Evolutionary conservation across 2,888 invertebrate species (phyloP), one percentile per base, ranked within the genome.

Genomic region (Tyria jacobaeae): DNA sequence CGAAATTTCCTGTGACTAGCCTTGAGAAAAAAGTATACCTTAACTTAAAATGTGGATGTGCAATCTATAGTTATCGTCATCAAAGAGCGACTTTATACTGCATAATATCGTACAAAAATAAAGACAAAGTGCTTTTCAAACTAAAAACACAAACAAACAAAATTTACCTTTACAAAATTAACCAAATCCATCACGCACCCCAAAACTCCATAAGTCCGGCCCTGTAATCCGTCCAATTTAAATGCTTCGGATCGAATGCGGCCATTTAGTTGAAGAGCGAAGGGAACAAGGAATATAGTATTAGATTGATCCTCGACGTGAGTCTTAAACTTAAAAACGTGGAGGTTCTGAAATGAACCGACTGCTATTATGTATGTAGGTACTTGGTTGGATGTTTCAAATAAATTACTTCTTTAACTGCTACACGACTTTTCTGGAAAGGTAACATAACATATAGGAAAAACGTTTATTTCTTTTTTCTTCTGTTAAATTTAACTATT

Each of bases 171-270:
- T 21, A 41, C 41, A 51, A 57, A 51, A 31, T 50, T 39, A 50
- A 57, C 39, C 49, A 41, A 50, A 24, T 57, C 27, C 39, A 50
- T 50, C 50, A 49, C n/a, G 44, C 58, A 51, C 44, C 51, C 44
- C 15, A 24, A n/a, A 54, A 27, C 39, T 27, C 39, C n/a, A 25
- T 21, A 50, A 61, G 56, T 61, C 35, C 68, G 39, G 0, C 57
- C 47, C 77, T 68, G 75, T 48, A 27, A 48, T 24, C 56, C 64
- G 64, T 71, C 71, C 81, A 79, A 80, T 80, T 80, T 80, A 78
- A 80, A 80, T 77, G 79, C 77, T 79, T 71, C 74, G 57, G 66
- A 78, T 75, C 71, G 73, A 77, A 57, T 57, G 69, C 58, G 55
- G 52, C 68, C 66, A 68, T 70, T 70, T 72, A 75, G 70, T 70